Conservation (phyloP, 2,888 invertebrate species). For the Chesias legatella region DNA sequence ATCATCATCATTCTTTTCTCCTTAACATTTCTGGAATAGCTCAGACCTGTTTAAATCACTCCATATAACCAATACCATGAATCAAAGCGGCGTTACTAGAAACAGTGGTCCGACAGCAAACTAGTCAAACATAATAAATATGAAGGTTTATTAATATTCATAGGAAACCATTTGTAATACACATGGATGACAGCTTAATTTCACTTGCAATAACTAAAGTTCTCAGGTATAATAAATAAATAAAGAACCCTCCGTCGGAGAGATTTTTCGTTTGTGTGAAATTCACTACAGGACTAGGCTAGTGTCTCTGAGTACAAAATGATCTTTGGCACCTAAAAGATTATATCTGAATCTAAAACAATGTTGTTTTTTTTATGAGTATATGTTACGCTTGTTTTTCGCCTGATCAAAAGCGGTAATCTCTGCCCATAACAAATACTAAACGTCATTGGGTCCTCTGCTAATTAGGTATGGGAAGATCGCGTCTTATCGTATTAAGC, state of each 20-base stretch:
- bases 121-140: slow-evolving; percentile 49
- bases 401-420: no score
- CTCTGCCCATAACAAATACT: no score
- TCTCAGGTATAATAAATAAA: slow-evolving; percentile 41
- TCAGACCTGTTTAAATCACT: slow-evolving; percentile 7
- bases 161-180: slow-evolving; percentile 70
- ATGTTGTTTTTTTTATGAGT: no score
- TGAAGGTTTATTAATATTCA: slow-evolving; percentile 72
- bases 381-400: no score
- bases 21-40: no score
- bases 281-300: neutral
- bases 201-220: slow-evolving; percentile 51
- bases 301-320: no score
- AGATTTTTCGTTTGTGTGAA: slow-evolving; percentile 11
- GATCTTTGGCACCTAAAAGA: no score
- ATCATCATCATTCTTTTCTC: no score
- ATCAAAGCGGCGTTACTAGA: slow-evolving; percentile 32
- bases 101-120: slow-evolving; percentile 29
- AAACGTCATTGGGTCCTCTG: no score
- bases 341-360: no score
- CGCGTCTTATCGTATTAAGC: no score
- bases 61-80: slow-evolving; percentile 26
- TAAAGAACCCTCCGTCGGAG: neutral
- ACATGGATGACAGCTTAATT: slow-evolving; percentile 73
- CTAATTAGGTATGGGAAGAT: no score